These are phyloP conservation scores for Grammatotria lemairii DNA, from an alignment of 2,113 vertebrate species.

Conservation along the genomic window DNA sequence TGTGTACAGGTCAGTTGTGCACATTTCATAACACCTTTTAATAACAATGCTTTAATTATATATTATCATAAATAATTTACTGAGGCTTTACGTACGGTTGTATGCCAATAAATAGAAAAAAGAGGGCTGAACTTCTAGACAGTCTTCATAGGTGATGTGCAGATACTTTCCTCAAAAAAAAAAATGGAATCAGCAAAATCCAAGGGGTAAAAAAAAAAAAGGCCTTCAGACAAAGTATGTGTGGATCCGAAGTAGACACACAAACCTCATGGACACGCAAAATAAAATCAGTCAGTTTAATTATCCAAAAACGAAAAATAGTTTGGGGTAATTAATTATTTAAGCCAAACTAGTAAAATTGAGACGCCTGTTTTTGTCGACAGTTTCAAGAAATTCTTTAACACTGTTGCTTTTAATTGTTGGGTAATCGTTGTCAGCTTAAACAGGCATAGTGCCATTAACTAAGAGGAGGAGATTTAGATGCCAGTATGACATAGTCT, in stretches of 20 bases:
- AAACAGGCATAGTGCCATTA: not conserved
- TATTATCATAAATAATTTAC: not conserved
- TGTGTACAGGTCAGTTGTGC: not conserved
- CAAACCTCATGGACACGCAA: not conserved
- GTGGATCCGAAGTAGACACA: not conserved
- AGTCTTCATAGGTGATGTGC: not conserved
- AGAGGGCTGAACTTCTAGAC: not conserved
- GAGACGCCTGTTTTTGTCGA: not conserved
- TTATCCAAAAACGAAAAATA: not conserved
- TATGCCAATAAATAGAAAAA: not conserved
- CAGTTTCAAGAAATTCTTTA: not conserved
- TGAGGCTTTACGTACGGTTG: not conserved
- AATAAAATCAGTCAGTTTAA: not conserved
- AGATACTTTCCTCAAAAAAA: not conserved
- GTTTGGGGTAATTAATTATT: not conserved
- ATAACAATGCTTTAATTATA: not conserved
- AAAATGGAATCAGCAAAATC: accelerated
- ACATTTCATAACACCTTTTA: not conserved
- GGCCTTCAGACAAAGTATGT: not conserved
- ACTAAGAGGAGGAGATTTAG: not conserved
- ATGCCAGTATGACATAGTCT: not conserved
- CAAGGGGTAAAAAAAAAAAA: not conserved
- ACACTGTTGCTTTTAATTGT: not conserved
- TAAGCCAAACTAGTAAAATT: not conserved
- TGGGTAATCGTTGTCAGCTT: not conserved